Percentiles rank a stretch among this genome's conserved stretches.
These are phyloP conservation scores for Ivindomyrus marchei DNA, from an alignment of 2,113 vertebrate species.

Conservation along the genomic window DNA sequence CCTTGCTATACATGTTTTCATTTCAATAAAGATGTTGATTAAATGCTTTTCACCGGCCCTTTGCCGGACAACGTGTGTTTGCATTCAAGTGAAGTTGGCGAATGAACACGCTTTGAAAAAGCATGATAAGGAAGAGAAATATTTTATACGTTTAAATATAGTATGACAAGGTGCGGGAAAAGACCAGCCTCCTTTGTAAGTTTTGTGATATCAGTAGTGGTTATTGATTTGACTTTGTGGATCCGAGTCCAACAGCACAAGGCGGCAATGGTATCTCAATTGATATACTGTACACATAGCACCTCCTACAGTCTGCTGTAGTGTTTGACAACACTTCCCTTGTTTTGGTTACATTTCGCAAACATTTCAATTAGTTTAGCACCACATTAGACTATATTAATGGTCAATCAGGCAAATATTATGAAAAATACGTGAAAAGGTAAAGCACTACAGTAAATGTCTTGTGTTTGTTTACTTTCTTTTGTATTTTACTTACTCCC, in stretches of 20 bases:
- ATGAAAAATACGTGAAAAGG: not conserved
- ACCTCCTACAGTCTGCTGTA: not conserved
- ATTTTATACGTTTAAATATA: not conserved
- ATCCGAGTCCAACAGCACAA: not conserved
- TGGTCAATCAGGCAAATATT: not conserved
- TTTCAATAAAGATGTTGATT: not conserved
- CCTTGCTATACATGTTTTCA: not conserved
- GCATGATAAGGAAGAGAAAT: not conserved
- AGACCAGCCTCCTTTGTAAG: not conserved
- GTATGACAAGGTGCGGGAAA: not conserved
- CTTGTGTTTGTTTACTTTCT: not conserved
- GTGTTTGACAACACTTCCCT: not conserved
- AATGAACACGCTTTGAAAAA: not conserved
- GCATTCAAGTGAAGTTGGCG: not conserved
- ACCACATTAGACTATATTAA: not conserved
- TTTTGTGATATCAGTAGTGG: not conserved
- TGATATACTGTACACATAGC: not conserved
- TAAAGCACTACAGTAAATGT: not conserved
- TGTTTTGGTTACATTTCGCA: not conserved
- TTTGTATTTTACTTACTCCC: not conserved
- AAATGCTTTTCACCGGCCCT: not conserved
- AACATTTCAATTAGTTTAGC: not conserved
- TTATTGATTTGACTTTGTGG: not conserved
- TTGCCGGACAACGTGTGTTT: not conserved
- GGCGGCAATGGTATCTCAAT: not conserved